Percentiles rank a stretch among this genome's conserved stretches.
These are phyloP conservation scores for Kryphioiulus occultus DNA, from an alignment of 2,888 invertebrate genomes.

Conservation along the genomic window DNA sequence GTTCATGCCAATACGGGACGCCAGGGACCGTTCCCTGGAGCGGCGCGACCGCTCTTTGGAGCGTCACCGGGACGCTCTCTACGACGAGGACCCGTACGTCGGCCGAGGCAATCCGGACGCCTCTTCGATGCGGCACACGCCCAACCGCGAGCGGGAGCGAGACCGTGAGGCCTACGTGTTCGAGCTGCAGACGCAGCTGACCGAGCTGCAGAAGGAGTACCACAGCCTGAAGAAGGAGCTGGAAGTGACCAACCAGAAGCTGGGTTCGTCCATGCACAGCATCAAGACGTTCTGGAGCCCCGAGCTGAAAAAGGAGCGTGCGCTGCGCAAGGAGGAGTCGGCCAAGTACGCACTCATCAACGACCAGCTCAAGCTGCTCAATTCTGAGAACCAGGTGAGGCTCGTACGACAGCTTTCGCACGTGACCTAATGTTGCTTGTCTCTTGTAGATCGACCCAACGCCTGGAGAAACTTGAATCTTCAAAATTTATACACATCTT, in stretches of 20 bases:
- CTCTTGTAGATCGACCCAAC: background rate
- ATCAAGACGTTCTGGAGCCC: conserved; percentile 99
- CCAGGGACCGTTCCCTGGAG: conserved; percentile 62
- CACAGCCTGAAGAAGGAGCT: conserved; percentile 90
- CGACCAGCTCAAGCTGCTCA: conserved; percentile 94
- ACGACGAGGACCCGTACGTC: conserved; percentile 55
- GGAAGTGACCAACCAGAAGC: conserved; percentile 95
- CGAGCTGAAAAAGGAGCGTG: conserved; percentile 97
- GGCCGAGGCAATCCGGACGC: conserved; percentile 67
- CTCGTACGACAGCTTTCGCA: background rate
- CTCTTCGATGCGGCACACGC: conserved; percentile 7
- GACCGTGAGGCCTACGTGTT: conserved; percentile 74
- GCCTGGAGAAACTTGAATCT: background rate
- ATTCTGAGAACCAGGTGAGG: conserved; percentile 93
- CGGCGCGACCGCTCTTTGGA: conserved; percentile 60
- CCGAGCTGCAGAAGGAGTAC: conserved; percentile 92
- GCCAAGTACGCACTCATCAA: conserved; percentile 96
- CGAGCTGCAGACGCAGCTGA: conserved; percentile 91
- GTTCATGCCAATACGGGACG: conserved; percentile 82
- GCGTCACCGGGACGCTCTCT: conserved; percentile 54
- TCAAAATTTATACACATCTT: no score
- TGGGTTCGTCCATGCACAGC: conserved; percentile 98
- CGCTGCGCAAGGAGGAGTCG: conserved; percentile 95
- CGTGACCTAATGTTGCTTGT: background rate
- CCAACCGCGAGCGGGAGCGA: conserved; percentile 46